Evolutionary conservation across 2,113 vertebrate genomes (phyloP).

Genomic region (Sarotherodon lohbergeri): DNA sequence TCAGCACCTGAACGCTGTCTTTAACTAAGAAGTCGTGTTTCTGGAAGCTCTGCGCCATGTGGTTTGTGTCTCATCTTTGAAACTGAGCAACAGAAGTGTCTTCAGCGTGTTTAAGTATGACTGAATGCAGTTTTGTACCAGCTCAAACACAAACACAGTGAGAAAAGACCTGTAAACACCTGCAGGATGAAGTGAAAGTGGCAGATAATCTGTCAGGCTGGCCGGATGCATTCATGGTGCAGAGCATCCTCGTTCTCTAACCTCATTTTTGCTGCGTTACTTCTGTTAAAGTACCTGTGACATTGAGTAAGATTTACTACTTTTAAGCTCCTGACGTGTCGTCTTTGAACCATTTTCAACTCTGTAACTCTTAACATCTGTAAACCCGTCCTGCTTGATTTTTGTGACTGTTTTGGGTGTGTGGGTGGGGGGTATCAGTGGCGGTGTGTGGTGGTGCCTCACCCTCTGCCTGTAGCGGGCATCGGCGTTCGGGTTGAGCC

Average conservation of each 20-base stretch:
- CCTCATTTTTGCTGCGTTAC: neutral
- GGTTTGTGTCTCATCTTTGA: neutral
- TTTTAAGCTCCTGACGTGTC: neutral
- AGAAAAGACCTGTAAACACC: neutral
- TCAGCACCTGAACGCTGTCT: neutral
- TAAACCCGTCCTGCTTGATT: neutral
- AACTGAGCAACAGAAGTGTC: neutral
- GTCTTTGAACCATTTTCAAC: neutral
- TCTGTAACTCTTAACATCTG: neutral
- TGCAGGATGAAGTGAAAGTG: neutral
- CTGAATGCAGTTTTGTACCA: neutral
- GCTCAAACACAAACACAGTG: neutral
- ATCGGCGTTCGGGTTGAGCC: constrained; percentile 94
- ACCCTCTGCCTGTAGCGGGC: constrained; percentile 92
- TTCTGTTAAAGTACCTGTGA: neutral
- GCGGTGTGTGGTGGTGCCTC: constrained; percentile 10
- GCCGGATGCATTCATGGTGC: neutral
- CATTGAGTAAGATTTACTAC: neutral
- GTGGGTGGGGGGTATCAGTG: neutral
- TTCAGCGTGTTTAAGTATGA: neutral
- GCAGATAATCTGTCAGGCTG: neutral
- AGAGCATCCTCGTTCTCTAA: neutral
- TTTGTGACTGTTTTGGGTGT: neutral
- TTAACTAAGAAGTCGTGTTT: neutral
- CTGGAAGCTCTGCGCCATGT: neutral